Base-by-base conservation (phyloP, 2,113 vertebrate species). In the Dolichotis patagonum region DNA sequence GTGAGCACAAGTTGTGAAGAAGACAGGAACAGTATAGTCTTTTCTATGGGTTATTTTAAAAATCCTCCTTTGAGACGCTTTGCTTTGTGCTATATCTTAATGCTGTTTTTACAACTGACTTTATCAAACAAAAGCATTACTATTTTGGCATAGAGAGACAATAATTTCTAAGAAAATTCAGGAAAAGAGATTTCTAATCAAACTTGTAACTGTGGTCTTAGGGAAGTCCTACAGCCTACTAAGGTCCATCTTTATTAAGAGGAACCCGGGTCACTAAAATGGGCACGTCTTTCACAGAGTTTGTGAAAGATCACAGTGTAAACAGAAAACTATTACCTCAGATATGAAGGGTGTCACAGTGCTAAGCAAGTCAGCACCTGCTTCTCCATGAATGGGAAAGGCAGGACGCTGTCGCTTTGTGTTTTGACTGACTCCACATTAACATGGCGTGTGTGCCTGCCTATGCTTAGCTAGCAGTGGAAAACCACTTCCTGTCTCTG, bases 401-500 rank as follows among this genome's bases (percentile, higher is more conserved):
- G 28, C 5, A 11, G 88, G 28, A 35, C 38, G 56, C 49, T 1
- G 0, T n/a, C 20, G 88, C 71, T 88, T 22, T 43, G 63, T 69
- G 32, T 77, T 85, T 85, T 78, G 19, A 38, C 83, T 63, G 69
- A 65, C 58, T 91, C 84, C 17, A 28, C 0, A 0, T 62, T 65
- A 81, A 65, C 63, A 54, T 14, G 54, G n/a, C 67, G 2, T 28
- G 13, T 49, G 88, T 24, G 88, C 43, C 84, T 65, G 65, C 12
- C 73, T 90, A 83, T 73, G 90, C 90, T 96, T 81, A 84, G 82
- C 82, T 87, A 22, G 82, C 73, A 81, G 85, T 92, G 95, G 95
- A 96, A 97, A 98, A 88, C 97, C 96, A 96, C 98, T 97, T 98
- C 98, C 96, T 90, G 83, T 97, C 82, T 97, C 95, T 81, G 96